phyloP scores from a whole-genome alignment of 1,140 invertebrate genomes.

The Hyposmocoma kahamanoa region DNA sequence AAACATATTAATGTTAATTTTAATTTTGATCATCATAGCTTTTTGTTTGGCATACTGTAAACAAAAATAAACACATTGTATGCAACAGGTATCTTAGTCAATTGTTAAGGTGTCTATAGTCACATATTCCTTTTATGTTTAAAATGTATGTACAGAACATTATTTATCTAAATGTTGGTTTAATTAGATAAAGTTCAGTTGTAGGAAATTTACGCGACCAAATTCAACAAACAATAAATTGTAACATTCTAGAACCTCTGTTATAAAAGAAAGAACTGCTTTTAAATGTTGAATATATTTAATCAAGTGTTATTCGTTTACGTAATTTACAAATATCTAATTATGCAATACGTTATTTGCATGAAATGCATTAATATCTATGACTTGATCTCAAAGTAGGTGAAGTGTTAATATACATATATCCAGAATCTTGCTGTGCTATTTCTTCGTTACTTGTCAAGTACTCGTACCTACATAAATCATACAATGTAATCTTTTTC shows the following conservation, averaged over 20 bases:
- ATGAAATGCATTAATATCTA: background rate
- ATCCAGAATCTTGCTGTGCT: too few relatives aligned
- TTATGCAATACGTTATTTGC: background rate
- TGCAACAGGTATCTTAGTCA: slow-evolving; percentile 19
- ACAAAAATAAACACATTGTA: too few relatives aligned
- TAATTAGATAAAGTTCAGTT: background rate
- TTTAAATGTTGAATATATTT: slow-evolving; percentile 1
- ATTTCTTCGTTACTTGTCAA: too few relatives aligned
- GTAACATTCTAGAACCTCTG: too few relatives aligned
- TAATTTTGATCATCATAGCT: too few relatives aligned
- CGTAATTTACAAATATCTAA: background rate
- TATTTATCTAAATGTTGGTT: background rate
- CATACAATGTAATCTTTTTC: too few relatives aligned
- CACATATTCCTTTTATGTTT: slow-evolving; percentile 2
- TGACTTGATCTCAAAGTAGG: too few relatives aligned
- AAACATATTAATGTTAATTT: too few relatives aligned
- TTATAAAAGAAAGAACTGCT: background rate
- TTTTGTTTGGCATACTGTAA: too few relatives aligned
- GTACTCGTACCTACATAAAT: too few relatives aligned
- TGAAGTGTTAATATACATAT: too few relatives aligned
- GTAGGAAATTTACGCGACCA: background rate
- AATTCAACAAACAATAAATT: background rate
- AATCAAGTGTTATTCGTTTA: slow-evolving; percentile 3
- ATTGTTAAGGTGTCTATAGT: slow-evolving; percentile 28
- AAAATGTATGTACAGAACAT: background rate